Percentiles rank a stretch among this genome's conserved stretches.
Evolutionary conservation across 2,113 vertebrate species (phyloP).

Genomic region (Triplophysa dalaica): DNA sequence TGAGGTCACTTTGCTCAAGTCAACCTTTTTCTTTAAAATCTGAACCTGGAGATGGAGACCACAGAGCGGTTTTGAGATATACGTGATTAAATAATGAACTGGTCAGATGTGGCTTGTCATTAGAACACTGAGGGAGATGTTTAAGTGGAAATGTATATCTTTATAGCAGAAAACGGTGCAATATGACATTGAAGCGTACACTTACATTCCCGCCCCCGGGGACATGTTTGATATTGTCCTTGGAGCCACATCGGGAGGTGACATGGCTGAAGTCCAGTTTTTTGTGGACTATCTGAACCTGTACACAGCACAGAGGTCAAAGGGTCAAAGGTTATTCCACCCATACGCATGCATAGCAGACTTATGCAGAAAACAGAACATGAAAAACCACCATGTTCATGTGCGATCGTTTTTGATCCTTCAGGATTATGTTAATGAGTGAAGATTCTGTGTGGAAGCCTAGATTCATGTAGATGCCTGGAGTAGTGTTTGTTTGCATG

Average conservation of each 20-base stretch:
- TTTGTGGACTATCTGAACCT: slow-evolving; percentile 99
- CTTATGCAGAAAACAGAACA: not conserved
- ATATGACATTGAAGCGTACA: slow-evolving; percentile 58
- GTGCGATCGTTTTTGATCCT: not conserved
- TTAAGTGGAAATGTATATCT: too few relatives aligned
- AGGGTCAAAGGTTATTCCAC: slow-evolving; percentile 36
- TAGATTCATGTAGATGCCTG: not conserved
- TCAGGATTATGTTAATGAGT: not conserved
- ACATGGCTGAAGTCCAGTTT: slow-evolving; percentile 99
- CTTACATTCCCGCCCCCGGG: slow-evolving; percentile 99
- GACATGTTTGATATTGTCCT: slow-evolving; percentile 99
- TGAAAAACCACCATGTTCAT: slow-evolving; percentile 17
- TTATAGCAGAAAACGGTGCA: too few relatives aligned
- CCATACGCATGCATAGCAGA: slow-evolving; percentile 1
- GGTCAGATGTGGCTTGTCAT: too few relatives aligned
- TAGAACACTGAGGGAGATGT: not conserved
- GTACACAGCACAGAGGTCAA: slow-evolving; percentile 73
- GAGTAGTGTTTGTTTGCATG: not conserved
- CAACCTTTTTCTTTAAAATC: slow-evolving; percentile 92
- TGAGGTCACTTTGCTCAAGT: slow-evolving; percentile 90
- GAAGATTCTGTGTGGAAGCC: not conserved
- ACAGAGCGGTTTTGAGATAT: not conserved
- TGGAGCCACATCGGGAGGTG: slow-evolving; percentile 99
- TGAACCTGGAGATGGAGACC: slow-evolving; percentile 79
- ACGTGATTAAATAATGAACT: not conserved